Conservation (phyloP, 2,113 vertebrate species). For the Eleginops maclovinus region DNA sequence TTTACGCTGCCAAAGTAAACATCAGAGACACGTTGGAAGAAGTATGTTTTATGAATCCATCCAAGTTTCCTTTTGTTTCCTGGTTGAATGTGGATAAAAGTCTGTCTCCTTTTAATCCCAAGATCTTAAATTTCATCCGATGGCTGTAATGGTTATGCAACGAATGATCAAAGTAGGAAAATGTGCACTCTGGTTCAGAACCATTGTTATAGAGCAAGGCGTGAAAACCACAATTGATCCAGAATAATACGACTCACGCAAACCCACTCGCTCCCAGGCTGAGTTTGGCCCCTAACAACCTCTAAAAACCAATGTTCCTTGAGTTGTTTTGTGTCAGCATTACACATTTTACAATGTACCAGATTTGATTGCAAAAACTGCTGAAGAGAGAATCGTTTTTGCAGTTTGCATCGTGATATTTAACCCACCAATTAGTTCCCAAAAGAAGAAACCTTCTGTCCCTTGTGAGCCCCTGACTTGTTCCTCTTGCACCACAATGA, state of each 20-base stretch:
- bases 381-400: not conserved
- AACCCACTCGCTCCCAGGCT: not conserved
- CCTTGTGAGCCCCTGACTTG: too few relatives aligned
- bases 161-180: not conserved
- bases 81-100: not conserved
- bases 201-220: not conserved
- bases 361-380: not conserved
- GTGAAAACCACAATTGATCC: slow-evolving; percentile 1
- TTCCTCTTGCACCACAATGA: too few relatives aligned
- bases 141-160: not conserved
- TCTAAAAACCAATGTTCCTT: not conserved
- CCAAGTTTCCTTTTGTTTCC: not conserved
- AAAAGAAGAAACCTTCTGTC: too few relatives aligned
- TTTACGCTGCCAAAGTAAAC: slow-evolving; percentile 22
- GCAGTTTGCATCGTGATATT: not conserved
- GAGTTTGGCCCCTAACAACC: not conserved
- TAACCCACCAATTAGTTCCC: not conserved
- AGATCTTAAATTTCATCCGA: not conserved
- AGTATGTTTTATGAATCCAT: not conserved
- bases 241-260: not conserved
- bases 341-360: not conserved
- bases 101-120: not conserved
- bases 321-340: not conserved
- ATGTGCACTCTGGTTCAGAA: not conserved
- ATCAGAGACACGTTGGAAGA: not conserved